Conservation (phyloP, 2,888 invertebrate genomes). For the Diachrysia chrysitis region DNA sequence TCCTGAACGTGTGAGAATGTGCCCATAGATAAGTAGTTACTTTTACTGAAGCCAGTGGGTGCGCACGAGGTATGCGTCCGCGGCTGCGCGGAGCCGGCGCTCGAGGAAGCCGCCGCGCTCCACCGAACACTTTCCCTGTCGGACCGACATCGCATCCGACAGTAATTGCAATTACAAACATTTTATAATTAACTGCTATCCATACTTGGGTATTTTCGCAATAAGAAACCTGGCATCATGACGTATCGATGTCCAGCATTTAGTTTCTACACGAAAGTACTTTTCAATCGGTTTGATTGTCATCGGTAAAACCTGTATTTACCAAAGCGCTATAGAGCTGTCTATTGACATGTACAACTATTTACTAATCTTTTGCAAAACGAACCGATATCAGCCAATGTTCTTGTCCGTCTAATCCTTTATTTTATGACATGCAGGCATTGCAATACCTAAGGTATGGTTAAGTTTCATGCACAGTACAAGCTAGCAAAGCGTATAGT, state of each 20-base stretch:
- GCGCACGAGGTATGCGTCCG: constrained; percentile 62
- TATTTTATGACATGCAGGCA: constrained; percentile 14
- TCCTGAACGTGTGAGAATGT: constrained; percentile 66
- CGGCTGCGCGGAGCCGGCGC: constrained; percentile 12
- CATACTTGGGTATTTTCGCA: constrained; percentile 64
- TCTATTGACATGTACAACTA: constrained; percentile 6
- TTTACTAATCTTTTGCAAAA: constrained; percentile 8
- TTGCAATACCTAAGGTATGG: constrained; percentile 15
- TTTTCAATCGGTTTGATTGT: constrained; percentile 62
- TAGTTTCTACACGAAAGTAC: constrained; percentile 78
- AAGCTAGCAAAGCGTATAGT: constrained; percentile 54
- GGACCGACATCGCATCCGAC: constrained; percentile 73
- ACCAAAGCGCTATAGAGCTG: constrained; percentile 2
- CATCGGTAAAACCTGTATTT: constrained; percentile 51
- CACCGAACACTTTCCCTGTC: constrained; percentile 85
- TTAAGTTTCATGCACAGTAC: constrained; percentile 51
- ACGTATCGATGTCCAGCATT: constrained; percentile 64
- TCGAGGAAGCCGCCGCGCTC: constrained; percentile 78
- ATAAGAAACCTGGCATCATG: constrained; percentile 58
- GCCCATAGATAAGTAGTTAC: constrained; percentile 65
- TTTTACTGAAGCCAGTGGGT: constrained; percentile 71
- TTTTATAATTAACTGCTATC: constrained; percentile 68
- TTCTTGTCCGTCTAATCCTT: constrained; percentile 9
- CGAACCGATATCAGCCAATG: constrained; percentile 6
- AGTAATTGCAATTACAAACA: constrained; percentile 71